Evolutionary conservation across 2,888 invertebrate genomes (phyloP).

Genomic region (Standfussiana lucernea): DNA sequence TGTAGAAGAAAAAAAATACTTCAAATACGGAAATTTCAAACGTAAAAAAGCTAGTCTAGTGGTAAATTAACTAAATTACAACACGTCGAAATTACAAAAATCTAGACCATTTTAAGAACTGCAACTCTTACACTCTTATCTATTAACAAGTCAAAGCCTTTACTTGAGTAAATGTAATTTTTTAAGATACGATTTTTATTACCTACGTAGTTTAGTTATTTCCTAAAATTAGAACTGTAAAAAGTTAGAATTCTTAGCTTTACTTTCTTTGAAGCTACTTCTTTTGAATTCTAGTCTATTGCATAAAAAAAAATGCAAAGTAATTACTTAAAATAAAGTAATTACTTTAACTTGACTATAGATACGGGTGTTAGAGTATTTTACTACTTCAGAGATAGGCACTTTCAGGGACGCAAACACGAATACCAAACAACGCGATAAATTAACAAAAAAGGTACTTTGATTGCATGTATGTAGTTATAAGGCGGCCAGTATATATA

Average conservation of each 20-base stretch:
- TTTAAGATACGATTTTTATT: too few species aligned
- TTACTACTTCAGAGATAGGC: not conserved
- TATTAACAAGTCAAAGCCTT: too few species aligned
- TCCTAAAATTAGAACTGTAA: too few species aligned
- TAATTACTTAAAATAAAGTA: too few species aligned
- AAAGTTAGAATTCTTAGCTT: too few species aligned
- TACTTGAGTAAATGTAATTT: too few species aligned
- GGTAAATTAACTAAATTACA: conserved; percentile 2
- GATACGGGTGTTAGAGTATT: too few species aligned
- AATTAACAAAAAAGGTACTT: not conserved
- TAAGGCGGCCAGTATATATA: not conserved
- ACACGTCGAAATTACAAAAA: conserved; percentile 7
- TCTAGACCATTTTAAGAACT: conserved; percentile 12
- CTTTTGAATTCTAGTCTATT: not conserved
- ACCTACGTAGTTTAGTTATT: too few species aligned
- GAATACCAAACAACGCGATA: not conserved
- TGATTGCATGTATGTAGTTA: not conserved
- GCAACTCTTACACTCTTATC: not conserved
- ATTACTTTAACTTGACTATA: too few species aligned
- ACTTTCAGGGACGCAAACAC: not conserved
- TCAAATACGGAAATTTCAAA: not conserved
- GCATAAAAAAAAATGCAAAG: too few species aligned
- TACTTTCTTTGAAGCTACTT: too few species aligned
- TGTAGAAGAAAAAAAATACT: not conserved
- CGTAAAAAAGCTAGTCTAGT: not conserved